phyloP scores from a whole-genome alignment of 2,113 vertebrate species.

The Phalacrocorax aristotelis region DNA sequence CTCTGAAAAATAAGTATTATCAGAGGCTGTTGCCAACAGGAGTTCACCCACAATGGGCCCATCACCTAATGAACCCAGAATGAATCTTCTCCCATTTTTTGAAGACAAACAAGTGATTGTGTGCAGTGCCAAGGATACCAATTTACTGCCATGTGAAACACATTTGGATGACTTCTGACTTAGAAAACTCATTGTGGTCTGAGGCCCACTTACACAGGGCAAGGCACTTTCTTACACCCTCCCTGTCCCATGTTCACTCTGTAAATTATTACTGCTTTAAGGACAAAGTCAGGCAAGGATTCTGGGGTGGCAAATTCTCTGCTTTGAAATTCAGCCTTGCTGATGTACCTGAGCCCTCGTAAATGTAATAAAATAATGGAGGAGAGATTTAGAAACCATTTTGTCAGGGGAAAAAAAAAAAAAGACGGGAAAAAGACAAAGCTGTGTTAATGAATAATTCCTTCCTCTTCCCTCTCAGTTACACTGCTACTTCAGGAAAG shows the following conservation, averaged over 20 bases:
- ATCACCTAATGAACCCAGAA: constrained; percentile 13
- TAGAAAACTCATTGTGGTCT: background rate
- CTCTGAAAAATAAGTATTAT: background rate
- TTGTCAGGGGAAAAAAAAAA: background rate
- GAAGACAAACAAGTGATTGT: constrained; percentile 10
- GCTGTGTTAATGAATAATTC: background rate
- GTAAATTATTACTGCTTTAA: background rate
- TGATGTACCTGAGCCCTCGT: background rate
- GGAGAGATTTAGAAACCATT: background rate
- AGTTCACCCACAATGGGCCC: background rate
- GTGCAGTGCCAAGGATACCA: background rate
- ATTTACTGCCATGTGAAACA: background rate
- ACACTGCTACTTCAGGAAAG: background rate
- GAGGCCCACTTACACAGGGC: background rate
- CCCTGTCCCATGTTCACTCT: background rate
- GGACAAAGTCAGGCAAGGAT: background rate
- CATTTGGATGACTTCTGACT: background rate
- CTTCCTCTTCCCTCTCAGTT: background rate
- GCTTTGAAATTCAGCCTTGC: background rate
- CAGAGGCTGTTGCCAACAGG: background rate
- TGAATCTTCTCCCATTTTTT: background rate
- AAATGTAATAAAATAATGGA: background rate
- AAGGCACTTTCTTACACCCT: background rate
- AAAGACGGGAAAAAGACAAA: background rate
- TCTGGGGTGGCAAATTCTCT: background rate